phyloP scores from a whole-genome alignment of 2,113 vertebrate species.

The Addax nasomaculatus region DNA sequence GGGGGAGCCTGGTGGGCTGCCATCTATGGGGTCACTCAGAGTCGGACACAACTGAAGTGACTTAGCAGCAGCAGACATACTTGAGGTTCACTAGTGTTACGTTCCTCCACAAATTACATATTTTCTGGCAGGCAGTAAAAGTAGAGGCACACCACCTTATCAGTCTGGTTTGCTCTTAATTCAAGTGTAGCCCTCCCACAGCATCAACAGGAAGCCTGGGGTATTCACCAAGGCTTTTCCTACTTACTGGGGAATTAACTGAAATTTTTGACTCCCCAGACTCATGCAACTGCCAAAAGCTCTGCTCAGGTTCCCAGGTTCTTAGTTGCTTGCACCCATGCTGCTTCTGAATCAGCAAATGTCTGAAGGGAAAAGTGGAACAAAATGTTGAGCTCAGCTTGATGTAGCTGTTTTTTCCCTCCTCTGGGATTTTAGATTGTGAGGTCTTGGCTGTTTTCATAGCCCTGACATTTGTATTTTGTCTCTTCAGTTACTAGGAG shows the following conservation, averaged over 20 bases:
- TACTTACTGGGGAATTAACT: neutral
- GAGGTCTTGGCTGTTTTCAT: neutral
- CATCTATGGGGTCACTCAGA: no score
- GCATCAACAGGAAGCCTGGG: neutral
- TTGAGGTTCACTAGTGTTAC: neutral
- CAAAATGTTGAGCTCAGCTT: neutral
- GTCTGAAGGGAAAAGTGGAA: neutral
- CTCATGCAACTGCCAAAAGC: neutral
- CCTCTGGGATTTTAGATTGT: neutral
- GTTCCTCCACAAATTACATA: neutral
- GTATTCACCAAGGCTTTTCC: neutral
- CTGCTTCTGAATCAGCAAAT: neutral
- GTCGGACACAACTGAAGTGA: no score
- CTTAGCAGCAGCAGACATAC: neutral
- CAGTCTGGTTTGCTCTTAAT: neutral
- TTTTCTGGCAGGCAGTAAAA: neutral
- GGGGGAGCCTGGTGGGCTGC: no score
- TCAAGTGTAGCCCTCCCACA: no score
- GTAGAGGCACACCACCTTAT: neutral
- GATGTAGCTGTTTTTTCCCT: neutral
- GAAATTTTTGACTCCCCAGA: neutral
- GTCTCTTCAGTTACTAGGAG: neutral
- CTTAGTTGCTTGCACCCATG: neutral
- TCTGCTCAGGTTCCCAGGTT: neutral
- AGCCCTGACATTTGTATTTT: neutral